These are phyloP conservation scores for Bactericera cockerelli DNA, from an alignment of 1,140 invertebrate genomes.

Conservation along the genomic window DNA sequence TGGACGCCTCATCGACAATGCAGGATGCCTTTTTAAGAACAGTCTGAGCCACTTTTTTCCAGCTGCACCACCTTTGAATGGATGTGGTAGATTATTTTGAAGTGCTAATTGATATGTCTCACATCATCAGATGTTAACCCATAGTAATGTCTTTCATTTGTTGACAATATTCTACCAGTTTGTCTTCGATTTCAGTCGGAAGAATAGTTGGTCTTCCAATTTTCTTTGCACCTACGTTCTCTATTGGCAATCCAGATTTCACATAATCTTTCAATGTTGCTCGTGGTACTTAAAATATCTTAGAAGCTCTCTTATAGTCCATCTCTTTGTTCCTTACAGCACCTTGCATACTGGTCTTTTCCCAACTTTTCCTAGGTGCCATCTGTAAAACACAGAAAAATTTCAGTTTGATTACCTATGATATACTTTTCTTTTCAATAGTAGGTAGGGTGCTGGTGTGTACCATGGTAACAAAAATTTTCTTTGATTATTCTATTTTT, in stretches of 20 bases:
- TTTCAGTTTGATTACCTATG: too few relatives aligned
- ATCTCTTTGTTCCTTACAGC: not conserved
- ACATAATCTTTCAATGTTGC: constrained; percentile 10
- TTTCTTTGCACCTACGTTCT: not conserved
- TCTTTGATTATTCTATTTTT: too few relatives aligned
- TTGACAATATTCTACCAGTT: not conserved
- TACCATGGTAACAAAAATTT: too few relatives aligned
- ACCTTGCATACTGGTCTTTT: not conserved
- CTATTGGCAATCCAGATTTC: not conserved
- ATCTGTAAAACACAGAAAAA: not conserved
- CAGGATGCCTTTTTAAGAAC: constrained; percentile 24
- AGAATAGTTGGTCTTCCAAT: not conserved
- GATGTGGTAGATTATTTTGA: constrained; percentile 1
- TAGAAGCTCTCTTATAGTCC: not conserved
- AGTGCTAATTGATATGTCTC: not conserved
- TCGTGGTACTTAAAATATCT: not conserved
- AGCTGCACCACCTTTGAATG: constrained; percentile 17
- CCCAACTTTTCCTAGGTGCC: not conserved
- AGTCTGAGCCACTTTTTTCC: constrained; percentile 25
- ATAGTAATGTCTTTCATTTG: not conserved
- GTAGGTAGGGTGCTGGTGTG: too few relatives aligned
- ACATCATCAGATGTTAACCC: not conserved
- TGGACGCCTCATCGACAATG: constrained; percentile 24
- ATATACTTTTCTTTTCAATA: too few relatives aligned
- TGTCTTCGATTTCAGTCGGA: not conserved